phyloP scores from a whole-genome alignment of 2,797 vertebrate species.

The Scolopax rusticola region DNA sequence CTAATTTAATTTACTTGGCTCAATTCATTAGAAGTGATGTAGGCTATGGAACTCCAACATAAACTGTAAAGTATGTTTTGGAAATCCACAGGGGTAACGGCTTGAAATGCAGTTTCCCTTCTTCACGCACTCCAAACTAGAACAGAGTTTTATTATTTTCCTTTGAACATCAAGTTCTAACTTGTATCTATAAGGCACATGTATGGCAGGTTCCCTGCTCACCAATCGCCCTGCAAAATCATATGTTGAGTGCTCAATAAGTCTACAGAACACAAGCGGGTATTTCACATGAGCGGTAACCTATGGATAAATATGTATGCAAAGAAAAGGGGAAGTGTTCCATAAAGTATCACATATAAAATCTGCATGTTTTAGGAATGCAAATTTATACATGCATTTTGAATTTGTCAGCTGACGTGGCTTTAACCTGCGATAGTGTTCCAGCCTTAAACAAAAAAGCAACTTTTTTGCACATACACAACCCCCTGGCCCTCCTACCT shows the following conservation, averaged over 20 bases:
- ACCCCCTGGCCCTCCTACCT: not conserved
- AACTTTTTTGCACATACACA: not conserved
- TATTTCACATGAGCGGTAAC: not conserved
- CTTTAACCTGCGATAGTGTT: not conserved
- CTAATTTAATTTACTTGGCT: constrained; percentile 63
- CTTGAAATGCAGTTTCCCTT: not conserved
- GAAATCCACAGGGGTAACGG: not conserved
- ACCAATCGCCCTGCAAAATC: not conserved
- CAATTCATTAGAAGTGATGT: constrained; percentile 14
- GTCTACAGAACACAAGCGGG: not conserved
- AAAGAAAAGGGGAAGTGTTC: not conserved
- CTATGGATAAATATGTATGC: not conserved
- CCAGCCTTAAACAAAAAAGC: not conserved
- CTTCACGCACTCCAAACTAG: not conserved
- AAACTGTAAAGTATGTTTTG: not conserved
- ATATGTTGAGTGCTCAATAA: not conserved
- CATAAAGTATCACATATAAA: not conserved
- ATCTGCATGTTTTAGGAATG: not conserved
- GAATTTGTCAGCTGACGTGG: not conserved
- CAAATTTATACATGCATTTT: not conserved
- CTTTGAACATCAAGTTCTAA: not conserved
- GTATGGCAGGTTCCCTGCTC: not conserved
- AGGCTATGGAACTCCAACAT: not conserved
- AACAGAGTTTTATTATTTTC: not conserved
- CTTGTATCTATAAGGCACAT: not conserved